These are phyloP conservation scores for Madoqua kirkii DNA, from an alignment of 2,113 vertebrate species.

Conservation along the genomic window DNA sequence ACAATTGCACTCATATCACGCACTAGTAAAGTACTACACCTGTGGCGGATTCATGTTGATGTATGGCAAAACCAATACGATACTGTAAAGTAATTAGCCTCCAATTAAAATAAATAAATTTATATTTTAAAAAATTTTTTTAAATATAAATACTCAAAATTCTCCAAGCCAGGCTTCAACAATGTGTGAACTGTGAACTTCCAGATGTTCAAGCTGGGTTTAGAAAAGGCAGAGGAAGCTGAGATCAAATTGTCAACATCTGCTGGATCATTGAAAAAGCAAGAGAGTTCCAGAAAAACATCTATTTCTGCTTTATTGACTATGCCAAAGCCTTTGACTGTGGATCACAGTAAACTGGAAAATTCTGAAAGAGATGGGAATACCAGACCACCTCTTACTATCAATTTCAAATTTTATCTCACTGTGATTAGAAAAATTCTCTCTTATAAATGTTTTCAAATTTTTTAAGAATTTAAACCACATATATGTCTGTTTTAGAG, in stretches of 20 bases:
- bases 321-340: background rate
- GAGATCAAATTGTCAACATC: background rate
- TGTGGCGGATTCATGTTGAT: too few species aligned
- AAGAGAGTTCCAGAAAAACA: background rate
- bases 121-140: too few species aligned
- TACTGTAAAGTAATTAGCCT: too few species aligned
- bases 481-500: background rate
- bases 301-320: background rate
- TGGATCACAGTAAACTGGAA: background rate
- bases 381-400: background rate
- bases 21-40: background rate
- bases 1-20: background rate
- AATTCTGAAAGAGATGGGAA: background rate
- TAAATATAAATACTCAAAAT: background rate
- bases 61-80: too few species aligned
- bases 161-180: background rate
- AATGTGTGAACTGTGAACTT: background rate
- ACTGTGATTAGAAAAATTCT: background rate
- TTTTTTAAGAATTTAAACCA: background rate
- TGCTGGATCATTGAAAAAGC: fast-evolving
- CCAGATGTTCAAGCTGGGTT: background rate
- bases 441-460: background rate
- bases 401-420: background rate
- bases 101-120: too few species aligned
- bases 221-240: background rate